Percentiles rank a stretch among this genome's conserved stretches.
Conservation (phyloP, 2,797 vertebrate genomes). For the Thripadectes ignobilis region DNA sequence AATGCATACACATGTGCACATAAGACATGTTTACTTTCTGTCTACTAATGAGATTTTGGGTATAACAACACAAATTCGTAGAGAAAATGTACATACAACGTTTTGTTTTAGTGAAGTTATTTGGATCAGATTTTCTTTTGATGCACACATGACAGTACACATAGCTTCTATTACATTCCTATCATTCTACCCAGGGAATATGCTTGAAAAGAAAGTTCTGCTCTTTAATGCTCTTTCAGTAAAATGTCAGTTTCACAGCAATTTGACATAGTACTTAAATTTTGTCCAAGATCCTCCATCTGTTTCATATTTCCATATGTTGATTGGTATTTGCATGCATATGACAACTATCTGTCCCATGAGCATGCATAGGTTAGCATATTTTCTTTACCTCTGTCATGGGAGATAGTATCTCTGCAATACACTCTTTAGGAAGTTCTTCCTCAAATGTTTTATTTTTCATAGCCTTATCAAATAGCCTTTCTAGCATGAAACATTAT, state of each 20-base stretch:
- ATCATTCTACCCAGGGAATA: background rate
- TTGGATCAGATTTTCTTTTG: background rate
- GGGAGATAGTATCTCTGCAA: background rate
- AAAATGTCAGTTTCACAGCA: background rate
- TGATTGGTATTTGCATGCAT: background rate
- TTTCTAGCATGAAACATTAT: background rate
- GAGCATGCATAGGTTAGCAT: background rate
- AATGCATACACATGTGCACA: background rate
- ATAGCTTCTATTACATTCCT: background rate
- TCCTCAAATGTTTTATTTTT: background rate
- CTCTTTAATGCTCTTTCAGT: background rate
- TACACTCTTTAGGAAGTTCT: background rate
- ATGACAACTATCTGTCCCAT: background rate
- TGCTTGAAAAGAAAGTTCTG: background rate
- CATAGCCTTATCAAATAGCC: background rate
- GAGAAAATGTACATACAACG: background rate
- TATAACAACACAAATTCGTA: background rate
- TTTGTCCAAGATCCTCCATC: background rate
- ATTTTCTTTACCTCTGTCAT: background rate
- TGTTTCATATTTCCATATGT: background rate
- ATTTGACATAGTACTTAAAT: background rate
- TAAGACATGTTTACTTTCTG: background rate
- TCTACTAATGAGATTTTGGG: background rate
- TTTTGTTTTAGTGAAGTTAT: background rate
- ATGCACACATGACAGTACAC: background rate